Evolutionary conservation across 2,888 invertebrate genomes (phyloP).

Genomic region (Eupithecia inturbata): DNA sequence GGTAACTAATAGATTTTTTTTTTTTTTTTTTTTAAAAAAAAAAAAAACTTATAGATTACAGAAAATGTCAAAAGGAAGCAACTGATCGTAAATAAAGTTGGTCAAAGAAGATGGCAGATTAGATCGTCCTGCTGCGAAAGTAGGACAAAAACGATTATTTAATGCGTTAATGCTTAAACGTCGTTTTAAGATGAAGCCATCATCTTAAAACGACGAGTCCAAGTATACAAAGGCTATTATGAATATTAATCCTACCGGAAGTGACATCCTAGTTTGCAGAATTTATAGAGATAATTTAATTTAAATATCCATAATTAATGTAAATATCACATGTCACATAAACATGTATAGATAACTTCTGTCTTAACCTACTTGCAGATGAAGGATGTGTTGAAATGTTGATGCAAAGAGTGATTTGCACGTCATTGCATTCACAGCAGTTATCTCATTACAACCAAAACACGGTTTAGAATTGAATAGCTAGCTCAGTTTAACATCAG

Average conservation of each 20-base stretch:
- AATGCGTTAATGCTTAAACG: too few species aligned
- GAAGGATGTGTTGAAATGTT: slow-evolving; percentile 21
- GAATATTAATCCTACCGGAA: slow-evolving; percentile 15
- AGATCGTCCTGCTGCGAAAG: not conserved
- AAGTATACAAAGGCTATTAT: slow-evolving; percentile 12
- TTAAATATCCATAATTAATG: slow-evolving; percentile 22
- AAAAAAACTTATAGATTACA: not conserved
- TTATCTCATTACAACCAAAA: slow-evolving; percentile 9
- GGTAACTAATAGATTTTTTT: too few species aligned
- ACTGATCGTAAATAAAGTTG: not conserved
- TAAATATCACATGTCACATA: slow-evolving; percentile 16
- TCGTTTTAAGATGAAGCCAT: too few species aligned
- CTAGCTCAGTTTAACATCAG: not conserved
- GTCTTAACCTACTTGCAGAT: slow-evolving; percentile 18
- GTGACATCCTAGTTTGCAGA: slow-evolving; percentile 11
- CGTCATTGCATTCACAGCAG: slow-evolving; percentile 16
- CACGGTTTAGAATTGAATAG: not conserved
- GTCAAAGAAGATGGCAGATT: not conserved
- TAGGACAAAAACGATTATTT: slow-evolving; percentile 7
- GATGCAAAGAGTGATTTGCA: slow-evolving; percentile 20
- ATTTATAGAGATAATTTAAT: slow-evolving; percentile 7
- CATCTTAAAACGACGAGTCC: not conserved
- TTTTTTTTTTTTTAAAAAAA: too few species aligned
- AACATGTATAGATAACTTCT: slow-evolving; percentile 10
- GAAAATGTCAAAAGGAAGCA: not conserved